These are phyloP conservation scores for Entomyzon cyanotis DNA, from an alignment of 2,113 vertebrate genomes.

Conservation along the genomic window DNA sequence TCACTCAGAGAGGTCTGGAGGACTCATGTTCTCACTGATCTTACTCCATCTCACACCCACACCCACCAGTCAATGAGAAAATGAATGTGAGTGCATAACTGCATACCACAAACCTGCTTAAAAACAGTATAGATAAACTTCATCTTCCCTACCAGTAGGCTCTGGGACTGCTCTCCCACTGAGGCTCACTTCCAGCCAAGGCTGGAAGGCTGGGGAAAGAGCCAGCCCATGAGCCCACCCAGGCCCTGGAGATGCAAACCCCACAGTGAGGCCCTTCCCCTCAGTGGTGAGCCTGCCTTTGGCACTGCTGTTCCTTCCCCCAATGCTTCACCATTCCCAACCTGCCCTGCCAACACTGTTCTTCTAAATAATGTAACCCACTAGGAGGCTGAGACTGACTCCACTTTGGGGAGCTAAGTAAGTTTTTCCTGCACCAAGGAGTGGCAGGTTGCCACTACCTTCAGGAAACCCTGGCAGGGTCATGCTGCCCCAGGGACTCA, in stretches of 20 bases:
- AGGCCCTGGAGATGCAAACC: neutral
- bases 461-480: neutral
- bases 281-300: neutral
- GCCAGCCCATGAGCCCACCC: neutral
- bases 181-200: neutral
- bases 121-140: neutral
- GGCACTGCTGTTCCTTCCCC: neutral
- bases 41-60: neutral
- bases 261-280: fast-evolving
- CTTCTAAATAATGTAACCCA: neutral
- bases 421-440: neutral
- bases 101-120: neutral
- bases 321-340: neutral
- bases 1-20: neutral
- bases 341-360: neutral
- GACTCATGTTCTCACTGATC: neutral
- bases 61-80: neutral
- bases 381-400: neutral
- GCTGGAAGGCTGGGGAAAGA: neutral
- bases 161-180: neutral
- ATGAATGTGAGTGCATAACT: neutral
- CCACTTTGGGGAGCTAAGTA: neutral
- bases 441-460: neutral
- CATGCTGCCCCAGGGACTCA: neutral
- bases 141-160: neutral